Conservation (phyloP, 2,888 invertebrate species). For the Zaprionus bogoriensis region DNA sequence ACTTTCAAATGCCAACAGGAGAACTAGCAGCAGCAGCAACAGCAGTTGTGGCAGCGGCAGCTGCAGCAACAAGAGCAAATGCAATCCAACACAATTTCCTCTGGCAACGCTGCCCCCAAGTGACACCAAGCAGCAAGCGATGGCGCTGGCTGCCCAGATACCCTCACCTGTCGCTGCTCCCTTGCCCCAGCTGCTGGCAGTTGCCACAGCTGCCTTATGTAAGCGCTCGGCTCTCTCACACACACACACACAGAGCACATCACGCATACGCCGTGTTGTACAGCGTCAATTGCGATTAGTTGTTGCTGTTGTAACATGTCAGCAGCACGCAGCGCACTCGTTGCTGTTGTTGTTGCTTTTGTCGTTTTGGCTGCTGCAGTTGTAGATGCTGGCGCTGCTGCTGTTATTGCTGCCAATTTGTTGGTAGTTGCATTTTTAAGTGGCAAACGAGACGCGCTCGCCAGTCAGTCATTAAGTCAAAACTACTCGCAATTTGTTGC, state of each 20-base stretch:
- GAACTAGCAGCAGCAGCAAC: conserved; percentile 8
- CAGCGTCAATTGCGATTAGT: conserved; percentile 54
- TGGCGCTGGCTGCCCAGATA: neutral
- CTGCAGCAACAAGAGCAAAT: conserved; percentile 12
- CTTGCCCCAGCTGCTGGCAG: conserved; percentile 12
- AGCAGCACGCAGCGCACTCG: conserved; percentile 17
- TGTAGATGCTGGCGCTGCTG: conserved; percentile 25
- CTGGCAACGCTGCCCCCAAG: conserved; percentile 25
- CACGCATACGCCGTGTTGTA: conserved; percentile 60
- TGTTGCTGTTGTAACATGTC: conserved; percentile 36
- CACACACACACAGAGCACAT: conserved; percentile 35
- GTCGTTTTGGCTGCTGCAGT: conserved; percentile 18
- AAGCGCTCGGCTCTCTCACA: conserved; percentile 18
- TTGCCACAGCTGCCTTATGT: conserved; percentile 38
- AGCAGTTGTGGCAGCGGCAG: conserved; percentile 5
- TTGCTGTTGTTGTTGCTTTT: neutral
- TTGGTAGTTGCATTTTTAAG: conserved; percentile 64
- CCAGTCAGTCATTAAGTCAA: conserved; percentile 53
- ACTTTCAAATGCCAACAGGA: conserved; percentile 26
- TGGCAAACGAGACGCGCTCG: conserved; percentile 57
- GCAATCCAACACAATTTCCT: conserved; percentile 20
- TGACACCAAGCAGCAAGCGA: conserved; percentile 27
- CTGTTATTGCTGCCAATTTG: conserved; percentile 51
- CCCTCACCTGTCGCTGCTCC: conserved; percentile 1
- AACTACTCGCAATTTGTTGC: conserved; percentile 13